Base-by-base conservation (phyloP, 2,888 invertebrate genomes). In the Polyommatus iphigenia region DNA sequence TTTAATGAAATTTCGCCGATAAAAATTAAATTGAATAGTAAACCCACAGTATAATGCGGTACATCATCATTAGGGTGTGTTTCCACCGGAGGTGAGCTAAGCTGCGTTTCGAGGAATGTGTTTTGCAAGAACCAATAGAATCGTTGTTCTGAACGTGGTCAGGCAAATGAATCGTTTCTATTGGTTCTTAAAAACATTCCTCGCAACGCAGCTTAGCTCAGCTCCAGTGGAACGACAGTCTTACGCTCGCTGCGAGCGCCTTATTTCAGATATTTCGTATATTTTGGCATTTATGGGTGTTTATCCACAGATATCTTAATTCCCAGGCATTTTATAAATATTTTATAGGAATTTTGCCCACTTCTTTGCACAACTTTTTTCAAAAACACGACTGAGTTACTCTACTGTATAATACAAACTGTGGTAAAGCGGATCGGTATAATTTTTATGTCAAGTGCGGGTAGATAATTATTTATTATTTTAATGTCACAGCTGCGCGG, bases 1-100 rank as follows among this genome's bases (percentile, higher is more conserved):
- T 71, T 71, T 72, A 77, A 77, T 77, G 77, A 72, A 77, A 77
- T 77, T 36, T 77, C 36, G 57, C 15, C 41, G 77, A 71, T 57
- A 77, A 72, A 72, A 72, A 72, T 50, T 50, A 50, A 54, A 75
- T 54, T 46, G 46, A 73, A 73, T 73, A 46, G 54, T 54, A 54
- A 54, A 54, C 1, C 18, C 54, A 54, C 54, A 54, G 54, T 54
- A 18, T 54, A 54, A 54, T 54, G 1, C 18, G 18, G 54, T 54
- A 54, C 10, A 46, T 18, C 15, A 15, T 18, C 5, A 3, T 54
- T 7, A 36, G 6, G 36, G 6, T 36, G 32, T 3, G 32, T 32
- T 32, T 32, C 32, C 32, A 32, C 32, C 32, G 32, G 32, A 32
- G 32, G 3, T 32, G 32, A 32, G 32, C 32, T 32, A 32, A 32